Base-by-base conservation (phyloP, 2,797 vertebrate genomes). In the Bradypodion ventrale region DNA sequence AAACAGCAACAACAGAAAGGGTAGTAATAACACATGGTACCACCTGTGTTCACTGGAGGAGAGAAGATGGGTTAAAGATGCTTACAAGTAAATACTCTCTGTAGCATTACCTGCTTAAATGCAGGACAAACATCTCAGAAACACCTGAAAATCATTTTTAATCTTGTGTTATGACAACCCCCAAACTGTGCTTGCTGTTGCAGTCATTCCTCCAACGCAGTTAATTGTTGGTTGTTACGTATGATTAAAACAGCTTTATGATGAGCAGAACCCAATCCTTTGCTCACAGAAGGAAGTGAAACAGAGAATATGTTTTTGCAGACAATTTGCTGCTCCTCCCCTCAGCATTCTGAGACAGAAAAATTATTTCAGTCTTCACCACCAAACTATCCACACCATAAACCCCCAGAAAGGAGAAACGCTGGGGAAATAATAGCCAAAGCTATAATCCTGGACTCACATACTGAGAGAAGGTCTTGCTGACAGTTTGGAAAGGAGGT, bases 281-380 rank as follows among this genome's bases (percentile, higher is more conserved):
- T 91, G 90, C 92, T 94, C 93, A 92, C 89, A 88, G 87, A 92
- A 87, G 82, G 91, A 90, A 90, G 83, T 93, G 90, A 89, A 79
- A 79, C 84, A 90, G 90, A 89, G 89, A 91, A 93, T 93, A 92
- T 89, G 94, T 92, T 94, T 91, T 79, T 75, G 73, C 85, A 87
- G 87, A 81, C 44, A 78, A 87, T 89, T 85, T 92, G n/a, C n/a
- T 89, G 87, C 87, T 82, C 83, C 88, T 89, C 84, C 85, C 89
- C 88, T 68, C 35, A 27, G 1, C 66, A 7, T 56, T 56, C 42
- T 80, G 76, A 92, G 91, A 89, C 83, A 85, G 89, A 88, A 84
- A 94, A 93, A 94, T 91, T 90, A 91, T 89, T 92, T 89, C 0
- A 1, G 85, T 91, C 88, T 82, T 74, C 88, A 90, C 89, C 85